Evolutionary conservation across 2,113 vertebrate genomes (phyloP).

Genomic region (Leptobrachium ailaonicum): DNA sequence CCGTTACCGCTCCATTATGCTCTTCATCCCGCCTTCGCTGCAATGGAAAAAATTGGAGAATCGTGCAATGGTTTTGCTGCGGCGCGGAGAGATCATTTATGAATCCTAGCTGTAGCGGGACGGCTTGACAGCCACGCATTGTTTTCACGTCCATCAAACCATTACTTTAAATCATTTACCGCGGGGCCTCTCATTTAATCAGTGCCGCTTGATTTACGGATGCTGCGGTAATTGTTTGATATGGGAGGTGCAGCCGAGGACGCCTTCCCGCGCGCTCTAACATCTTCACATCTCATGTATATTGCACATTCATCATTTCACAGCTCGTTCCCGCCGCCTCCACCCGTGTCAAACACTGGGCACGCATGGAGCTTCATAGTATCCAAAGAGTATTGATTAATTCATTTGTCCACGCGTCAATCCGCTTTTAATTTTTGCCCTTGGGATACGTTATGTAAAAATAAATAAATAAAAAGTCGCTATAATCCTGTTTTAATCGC

Average conservation of each 20-base stretch:
- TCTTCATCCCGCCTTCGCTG: not conserved
- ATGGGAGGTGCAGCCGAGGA: conserved; percentile 24
- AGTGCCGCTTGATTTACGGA: conserved; percentile 33
- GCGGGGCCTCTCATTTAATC: conserved; percentile 24
- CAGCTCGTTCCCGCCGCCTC: not conserved
- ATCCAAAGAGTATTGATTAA: conserved; percentile 13
- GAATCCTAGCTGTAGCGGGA: not conserved
- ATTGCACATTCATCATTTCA: conserved; percentile 29
- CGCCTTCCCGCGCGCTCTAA: conserved; percentile 12
- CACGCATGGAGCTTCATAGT: conserved; percentile 9
- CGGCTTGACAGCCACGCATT: conserved; percentile 1
- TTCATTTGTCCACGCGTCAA: not conserved
- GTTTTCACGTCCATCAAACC: conserved; percentile 28
- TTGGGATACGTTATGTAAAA: not conserved
- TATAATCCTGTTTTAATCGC: not conserved
- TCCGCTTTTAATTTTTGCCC: not conserved
- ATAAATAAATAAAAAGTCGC: not conserved
- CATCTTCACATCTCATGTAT: conserved; percentile 34
- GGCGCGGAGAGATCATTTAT: not conserved
- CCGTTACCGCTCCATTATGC: no score
- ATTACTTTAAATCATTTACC: conserved; percentile 36
- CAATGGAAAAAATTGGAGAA: not conserved
- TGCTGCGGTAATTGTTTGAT: conserved; percentile 33
- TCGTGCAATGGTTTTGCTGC: not conserved
- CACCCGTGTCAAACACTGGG: conserved; percentile 3